Percentiles rank a stretch among this genome's conserved stretches.
Evolutionary conservation across 2,113 vertebrate genomes (phyloP).

Genomic region (Aspiorhynchus laticeps): DNA sequence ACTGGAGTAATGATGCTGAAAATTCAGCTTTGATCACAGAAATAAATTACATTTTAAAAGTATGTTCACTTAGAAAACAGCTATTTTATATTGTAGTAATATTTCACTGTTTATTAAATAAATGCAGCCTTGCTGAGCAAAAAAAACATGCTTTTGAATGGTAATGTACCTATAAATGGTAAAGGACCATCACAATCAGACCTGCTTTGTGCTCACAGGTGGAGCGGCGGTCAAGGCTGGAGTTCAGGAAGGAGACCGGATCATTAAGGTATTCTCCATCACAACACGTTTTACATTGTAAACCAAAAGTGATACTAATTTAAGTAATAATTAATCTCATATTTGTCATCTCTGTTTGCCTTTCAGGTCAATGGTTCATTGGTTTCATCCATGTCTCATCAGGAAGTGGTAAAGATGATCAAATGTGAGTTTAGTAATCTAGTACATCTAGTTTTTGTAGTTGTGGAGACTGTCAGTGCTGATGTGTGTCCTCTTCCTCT

Average conservation of each 20-base stretch:
- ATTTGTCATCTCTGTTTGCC: background rate
- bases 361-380: constrained; percentile 89
- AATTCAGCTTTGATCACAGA: background rate
- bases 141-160: background rate
- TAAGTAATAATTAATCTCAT: background rate
- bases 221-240: constrained; percentile 93
- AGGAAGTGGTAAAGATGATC: constrained; percentile 95
- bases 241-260: constrained; percentile 93
- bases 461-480: background rate
- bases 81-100: background rate
- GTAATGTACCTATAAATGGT: background rate
- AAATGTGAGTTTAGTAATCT: constrained; percentile 83
- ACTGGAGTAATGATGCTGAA: background rate
- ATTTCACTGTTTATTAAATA: background rate
- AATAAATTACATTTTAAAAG: no score
- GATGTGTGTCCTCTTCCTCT: background rate
- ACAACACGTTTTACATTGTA: background rate
- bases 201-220: constrained; percentile 68
- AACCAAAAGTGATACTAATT: background rate
- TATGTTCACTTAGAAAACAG: no score
- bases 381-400: constrained; percentile 91
- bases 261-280: constrained; percentile 84
- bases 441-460: background rate
- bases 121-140: background rate
- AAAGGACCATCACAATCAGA: background rate